phyloP scores from a whole-genome alignment of 2,888 invertebrate genomes.

The Drosophila falleni region DNA sequence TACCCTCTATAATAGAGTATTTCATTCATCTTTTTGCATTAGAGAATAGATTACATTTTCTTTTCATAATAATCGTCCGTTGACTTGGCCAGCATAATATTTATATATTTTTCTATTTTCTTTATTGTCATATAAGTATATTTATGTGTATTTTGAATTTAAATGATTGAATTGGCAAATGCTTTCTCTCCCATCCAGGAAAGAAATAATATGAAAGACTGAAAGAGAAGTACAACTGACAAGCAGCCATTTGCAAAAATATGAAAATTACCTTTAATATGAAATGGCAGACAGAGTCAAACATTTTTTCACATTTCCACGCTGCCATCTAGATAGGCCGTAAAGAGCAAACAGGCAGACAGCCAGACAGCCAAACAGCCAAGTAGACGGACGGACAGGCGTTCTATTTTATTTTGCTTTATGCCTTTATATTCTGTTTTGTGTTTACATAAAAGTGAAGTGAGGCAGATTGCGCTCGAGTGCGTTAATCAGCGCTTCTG shows the following conservation, averaged over 20 bases:
- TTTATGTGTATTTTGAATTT: slow-evolving; percentile 75
- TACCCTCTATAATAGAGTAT: slow-evolving; percentile 28
- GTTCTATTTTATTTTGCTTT: slow-evolving; percentile 77
- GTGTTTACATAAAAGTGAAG: slow-evolving; percentile 81
- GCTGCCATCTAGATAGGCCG: slow-evolving; percentile 74
- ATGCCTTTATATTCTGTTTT: slow-evolving; percentile 81
- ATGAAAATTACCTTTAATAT: slow-evolving; percentile 82
- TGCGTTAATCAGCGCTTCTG: slow-evolving; percentile 81
- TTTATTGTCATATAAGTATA: slow-evolving; percentile 38
- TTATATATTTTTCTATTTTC: slow-evolving; percentile 18
- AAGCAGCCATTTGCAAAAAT: slow-evolving; percentile 74
- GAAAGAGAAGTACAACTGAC: slow-evolving; percentile 15
- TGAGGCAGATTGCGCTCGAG: slow-evolving; percentile 81
- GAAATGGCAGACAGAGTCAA: slow-evolving; percentile 67
- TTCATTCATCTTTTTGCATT: slow-evolving; percentile 20
- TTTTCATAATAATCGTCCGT: slow-evolving; percentile 45
- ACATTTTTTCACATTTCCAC: slow-evolving; percentile 58
- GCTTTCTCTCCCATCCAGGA: slow-evolving; percentile 2
- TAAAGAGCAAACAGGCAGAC: slow-evolving; percentile 24
- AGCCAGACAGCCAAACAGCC: background rate
- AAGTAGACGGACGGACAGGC: slow-evolving; percentile 30
- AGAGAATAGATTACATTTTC: slow-evolving; percentile 30
- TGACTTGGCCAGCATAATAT: slow-evolving; percentile 49
- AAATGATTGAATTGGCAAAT: slow-evolving; percentile 77
- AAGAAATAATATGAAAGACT: background rate